A percentile compares a stretch with the other conserved stretches of the same genome.
These are phyloP conservation scores for Ametastegia equiseti DNA, from an alignment of 2,888 invertebrate species.

Conservation along the genomic window DNA sequence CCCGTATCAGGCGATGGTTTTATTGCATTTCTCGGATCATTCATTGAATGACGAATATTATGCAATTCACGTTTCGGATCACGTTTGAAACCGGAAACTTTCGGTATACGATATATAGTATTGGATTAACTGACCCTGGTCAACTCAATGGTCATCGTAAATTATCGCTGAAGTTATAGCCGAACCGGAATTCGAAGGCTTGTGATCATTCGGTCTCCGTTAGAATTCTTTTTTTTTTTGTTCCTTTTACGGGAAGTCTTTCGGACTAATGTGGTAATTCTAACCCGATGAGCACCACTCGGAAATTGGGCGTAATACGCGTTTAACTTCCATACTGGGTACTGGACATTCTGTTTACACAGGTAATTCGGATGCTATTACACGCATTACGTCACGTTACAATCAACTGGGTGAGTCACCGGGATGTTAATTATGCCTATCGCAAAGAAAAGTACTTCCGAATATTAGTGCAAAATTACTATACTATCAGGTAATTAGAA, in stretches of 20 bases:
- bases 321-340: not conserved
- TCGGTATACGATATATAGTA: not conserved
- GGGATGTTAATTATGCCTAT: conserved; percentile 23
- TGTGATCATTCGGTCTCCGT: not conserved
- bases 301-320: conserved; percentile 35
- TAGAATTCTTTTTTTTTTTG: not conserved
- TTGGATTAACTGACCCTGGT: conserved; percentile 34
- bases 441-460: not conserved
- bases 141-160: not conserved
- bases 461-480: not conserved
- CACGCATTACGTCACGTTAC: not conserved
- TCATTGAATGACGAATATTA: not conserved
- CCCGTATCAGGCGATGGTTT: not conserved
- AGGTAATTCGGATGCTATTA: conserved; percentile 16
- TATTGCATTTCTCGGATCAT: not conserved
- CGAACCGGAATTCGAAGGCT: not conserved
- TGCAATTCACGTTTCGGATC: conserved; percentile 4
- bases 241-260: not conserved
- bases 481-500: not conserved
- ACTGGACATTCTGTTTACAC: not conserved
- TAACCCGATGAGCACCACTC: not conserved
- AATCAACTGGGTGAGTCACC: conserved; percentile 4
- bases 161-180: not conserved
- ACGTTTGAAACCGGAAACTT: conserved; percentile 9
- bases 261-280: conserved; percentile 10